Evolutionary conservation across 2,888 invertebrate species (phyloP).

Genomic region (Seladonia tumulorum): DNA sequence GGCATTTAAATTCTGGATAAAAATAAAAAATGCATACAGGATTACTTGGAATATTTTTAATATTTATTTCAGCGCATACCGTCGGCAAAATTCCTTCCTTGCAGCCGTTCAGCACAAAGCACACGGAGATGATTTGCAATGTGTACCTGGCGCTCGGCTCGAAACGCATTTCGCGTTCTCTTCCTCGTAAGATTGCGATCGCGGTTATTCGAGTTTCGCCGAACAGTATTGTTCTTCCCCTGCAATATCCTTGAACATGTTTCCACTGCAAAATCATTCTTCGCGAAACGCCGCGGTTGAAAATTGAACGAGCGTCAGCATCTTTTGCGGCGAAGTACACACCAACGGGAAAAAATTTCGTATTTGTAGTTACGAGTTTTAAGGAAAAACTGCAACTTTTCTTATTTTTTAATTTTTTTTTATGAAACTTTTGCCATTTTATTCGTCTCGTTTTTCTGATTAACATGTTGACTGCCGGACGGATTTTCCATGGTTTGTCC

Average conservation of each 20-base stretch:
- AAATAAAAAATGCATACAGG: too few relatives aligned
- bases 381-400: background rate
- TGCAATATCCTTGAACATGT: constrained; percentile 25
- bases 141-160: background rate
- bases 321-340: background rate
- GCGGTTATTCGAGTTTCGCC: background rate
- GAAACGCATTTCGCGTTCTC: constrained; percentile 19
- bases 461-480: too few relatives aligned
- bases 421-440: too few relatives aligned
- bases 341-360: too few relatives aligned
- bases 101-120: background rate
- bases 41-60: too few relatives aligned
- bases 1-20: too few relatives aligned
- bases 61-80: too few relatives aligned
- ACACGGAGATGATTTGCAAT: constrained; percentile 8
- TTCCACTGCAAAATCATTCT: background rate
- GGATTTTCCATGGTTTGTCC: too few relatives aligned
- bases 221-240: constrained; percentile 13
- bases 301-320: background rate
- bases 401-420: too few relatives aligned
- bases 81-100: background rate
- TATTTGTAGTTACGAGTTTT: too few relatives aligned
- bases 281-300: background rate
- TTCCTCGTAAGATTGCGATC: constrained; percentile 29
- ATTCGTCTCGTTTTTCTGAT: too few relatives aligned